Base-by-base conservation (phyloP, 2,888 invertebrate genomes). In the Eulithis prunata region DNA sequence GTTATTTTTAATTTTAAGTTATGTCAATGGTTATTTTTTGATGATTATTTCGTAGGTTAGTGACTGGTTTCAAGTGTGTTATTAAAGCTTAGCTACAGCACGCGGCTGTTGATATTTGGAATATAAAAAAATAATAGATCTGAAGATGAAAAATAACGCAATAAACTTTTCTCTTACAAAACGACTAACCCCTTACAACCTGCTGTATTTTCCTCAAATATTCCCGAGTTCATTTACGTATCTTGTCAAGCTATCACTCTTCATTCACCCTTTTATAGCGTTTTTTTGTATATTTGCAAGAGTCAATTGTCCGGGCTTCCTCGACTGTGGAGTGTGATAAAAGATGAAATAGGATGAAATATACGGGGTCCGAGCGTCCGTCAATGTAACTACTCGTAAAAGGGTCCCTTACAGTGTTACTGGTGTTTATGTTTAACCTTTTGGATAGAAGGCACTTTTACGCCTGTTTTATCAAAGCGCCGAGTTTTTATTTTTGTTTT, bases 291-390 rank as follows among this genome's bases (percentile, higher is more conserved):
- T 77, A 78, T 81, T 76, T 77, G 74, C 73, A 72, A 78, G 78
- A 80, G 79, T 81, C 84, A 83, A 87, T 89, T 87, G 87, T 87
- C 78, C 83, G 81, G 76, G 81, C 65, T 78, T 83, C 75, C 78
- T 85, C 84, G 80, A 71, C 81, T 83, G 86, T 84, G 78, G 79
- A 80, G 78, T 80, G 83, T 77, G 85, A 90, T 89, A 89, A 89
- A 87, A 84, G 77, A 82, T 78, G 89, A 87, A 88, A 89, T 64
- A 87, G 85, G 85, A 89, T 88, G 87, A 89, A 84, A 85, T 88
- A 89, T 87, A 81, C 78, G 73, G 77, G 77, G 72, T 77, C 78
- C 79, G 78, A 78, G 80, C 78, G 76, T 64, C 78, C 84, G 82
- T 80, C 83, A 81, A 79, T 81, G 78, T 80, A 77, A 80, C 81